These are phyloP conservation scores for Tenthredo livida DNA, from an alignment of 2,888 invertebrate genomes.

Conservation along the genomic window DNA sequence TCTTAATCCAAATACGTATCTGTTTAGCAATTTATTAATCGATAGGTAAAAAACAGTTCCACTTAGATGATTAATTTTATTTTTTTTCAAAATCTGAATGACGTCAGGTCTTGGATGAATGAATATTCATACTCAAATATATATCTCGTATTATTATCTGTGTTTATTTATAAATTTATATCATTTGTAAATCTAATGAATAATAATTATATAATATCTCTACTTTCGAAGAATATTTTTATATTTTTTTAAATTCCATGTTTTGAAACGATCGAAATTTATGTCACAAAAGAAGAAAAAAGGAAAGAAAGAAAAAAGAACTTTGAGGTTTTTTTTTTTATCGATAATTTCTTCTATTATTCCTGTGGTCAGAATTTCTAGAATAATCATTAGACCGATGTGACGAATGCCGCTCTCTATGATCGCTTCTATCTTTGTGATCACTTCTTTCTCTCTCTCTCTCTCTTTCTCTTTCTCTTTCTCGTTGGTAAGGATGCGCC, in stretches of 20 bases:
- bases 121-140: not conserved
- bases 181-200: not conserved
- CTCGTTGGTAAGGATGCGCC: constrained; percentile 64
- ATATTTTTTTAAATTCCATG: not conserved
- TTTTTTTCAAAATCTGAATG: not conserved
- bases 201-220: not conserved
- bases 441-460: constrained; percentile 58
- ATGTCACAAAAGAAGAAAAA: not conserved
- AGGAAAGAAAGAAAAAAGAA: not conserved
- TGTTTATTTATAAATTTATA: not conserved
- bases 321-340: constrained; percentile 53
- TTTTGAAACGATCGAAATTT: not conserved
- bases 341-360: constrained; percentile 63
- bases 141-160: not conserved
- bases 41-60: not conserved
- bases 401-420: constrained; percentile 59
- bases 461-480: constrained; percentile 60
- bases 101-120: not conserved
- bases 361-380: constrained; percentile 57
- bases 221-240: not conserved
- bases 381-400: constrained; percentile 59
- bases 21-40: not conserved
- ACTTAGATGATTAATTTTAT: not conserved
- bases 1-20: not conserved
- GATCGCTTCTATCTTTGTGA: constrained; percentile 60